phyloP scores from a whole-genome alignment of 2,888 invertebrate species.

The Drosophila formosana region DNA sequence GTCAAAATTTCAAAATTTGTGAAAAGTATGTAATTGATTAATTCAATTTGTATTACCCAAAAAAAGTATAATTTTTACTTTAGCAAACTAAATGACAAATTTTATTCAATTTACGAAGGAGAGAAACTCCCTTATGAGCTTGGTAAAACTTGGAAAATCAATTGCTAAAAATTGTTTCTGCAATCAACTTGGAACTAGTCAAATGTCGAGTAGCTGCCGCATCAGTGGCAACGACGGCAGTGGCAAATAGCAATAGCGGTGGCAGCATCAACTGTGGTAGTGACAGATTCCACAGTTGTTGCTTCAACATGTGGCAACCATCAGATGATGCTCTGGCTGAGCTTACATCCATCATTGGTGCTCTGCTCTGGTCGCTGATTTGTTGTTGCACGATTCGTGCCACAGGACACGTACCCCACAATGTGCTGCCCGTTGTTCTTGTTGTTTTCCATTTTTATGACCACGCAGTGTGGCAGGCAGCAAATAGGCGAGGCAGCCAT shows the following conservation, averaged over 20 bases:
- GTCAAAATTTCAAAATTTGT: too few species aligned
- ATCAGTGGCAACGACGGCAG: neutral
- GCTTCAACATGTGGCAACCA: constrained; percentile 54
- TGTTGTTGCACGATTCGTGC: constrained; percentile 23
- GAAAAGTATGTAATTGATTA: too few species aligned
- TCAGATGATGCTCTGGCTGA: constrained; percentile 13
- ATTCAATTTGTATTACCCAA: too few species aligned
- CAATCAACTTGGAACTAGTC: constrained; percentile 9
- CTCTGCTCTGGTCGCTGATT: constrained; percentile 15
- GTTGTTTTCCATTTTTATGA: constrained; percentile 22
- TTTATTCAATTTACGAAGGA: neutral
- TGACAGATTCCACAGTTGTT: constrained; percentile 17
- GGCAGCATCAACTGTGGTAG: neutral
- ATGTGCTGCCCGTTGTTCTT: constrained; percentile 21
- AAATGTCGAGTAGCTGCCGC: constrained; percentile 11
- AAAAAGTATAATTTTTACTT: neutral
- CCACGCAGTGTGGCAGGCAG: constrained; percentile 20
- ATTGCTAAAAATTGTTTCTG: constrained; percentile 12
- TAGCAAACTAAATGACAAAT: neutral
- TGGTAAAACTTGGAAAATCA: constrained; percentile 11
- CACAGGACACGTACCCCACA: constrained; percentile 28
- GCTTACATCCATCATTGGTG: constrained; percentile 46
- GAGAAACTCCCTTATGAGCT: neutral
- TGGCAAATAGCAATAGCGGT: constrained; percentile 1
- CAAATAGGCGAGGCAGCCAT: constrained; percentile 10